Evolutionary conservation across 92 coral and sea anemone genomes (phyloP).

Genomic region (Virgularia gustaviana): DNA sequence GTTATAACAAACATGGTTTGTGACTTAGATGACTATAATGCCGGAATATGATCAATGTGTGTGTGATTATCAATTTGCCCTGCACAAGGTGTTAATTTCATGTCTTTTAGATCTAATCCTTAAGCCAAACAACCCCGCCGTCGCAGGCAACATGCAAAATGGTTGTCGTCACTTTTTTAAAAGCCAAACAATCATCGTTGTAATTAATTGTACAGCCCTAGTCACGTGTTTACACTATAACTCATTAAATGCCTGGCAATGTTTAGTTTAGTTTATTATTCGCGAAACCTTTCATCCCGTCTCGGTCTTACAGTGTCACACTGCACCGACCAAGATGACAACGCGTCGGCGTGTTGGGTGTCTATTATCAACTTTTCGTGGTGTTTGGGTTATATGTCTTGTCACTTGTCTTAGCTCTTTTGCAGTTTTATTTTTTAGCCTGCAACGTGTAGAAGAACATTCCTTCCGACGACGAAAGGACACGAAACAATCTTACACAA

Average conservation of each 20-base stretch:
- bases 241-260: too few relatives aligned
- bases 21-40: too few relatives aligned
- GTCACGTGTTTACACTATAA: not conserved
- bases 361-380: not conserved
- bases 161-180: constrained; percentile 23
- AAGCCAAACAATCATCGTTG: constrained; percentile 23
- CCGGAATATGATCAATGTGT: too few relatives aligned
- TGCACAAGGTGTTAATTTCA: constrained; percentile 36
- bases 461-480: too few relatives aligned
- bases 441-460: constrained; percentile 22
- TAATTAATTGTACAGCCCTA: constrained; percentile 21
- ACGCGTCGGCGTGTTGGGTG: not conserved
- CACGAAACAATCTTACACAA: too few relatives aligned
- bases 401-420: constrained; percentile 1
- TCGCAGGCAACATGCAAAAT: constrained; percentile 10
- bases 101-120: constrained; percentile 30
- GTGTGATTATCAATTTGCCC: too few relatives aligned
- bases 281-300: too few relatives aligned
- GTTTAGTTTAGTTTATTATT: too few relatives aligned
- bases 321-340: too few relatives aligned
- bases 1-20: too few relatives aligned
- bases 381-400: constrained; percentile 9
- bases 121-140: constrained; percentile 10
- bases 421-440: not conserved
- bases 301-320: too few relatives aligned